Conservation (phyloP, 2,888 invertebrate genomes). For the Pseudococcus jackbeardsleyi region DNA sequence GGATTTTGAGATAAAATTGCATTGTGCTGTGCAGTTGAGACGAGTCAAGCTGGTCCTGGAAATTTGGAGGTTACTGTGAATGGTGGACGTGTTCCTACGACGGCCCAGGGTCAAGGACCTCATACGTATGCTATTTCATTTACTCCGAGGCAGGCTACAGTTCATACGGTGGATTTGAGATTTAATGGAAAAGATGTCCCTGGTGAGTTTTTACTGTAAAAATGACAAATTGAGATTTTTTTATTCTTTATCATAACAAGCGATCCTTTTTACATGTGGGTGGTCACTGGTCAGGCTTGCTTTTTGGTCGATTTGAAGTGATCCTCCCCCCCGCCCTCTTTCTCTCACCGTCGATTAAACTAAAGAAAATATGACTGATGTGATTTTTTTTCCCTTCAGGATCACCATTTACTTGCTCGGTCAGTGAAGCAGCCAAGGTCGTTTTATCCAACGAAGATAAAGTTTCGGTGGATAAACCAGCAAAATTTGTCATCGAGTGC, state of each 20-base stretch:
- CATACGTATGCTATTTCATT: constrained; percentile 98
- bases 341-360: too few relatives aligned
- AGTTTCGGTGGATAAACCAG: constrained; percentile 86
- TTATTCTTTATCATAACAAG: neutral
- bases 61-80: constrained; percentile 99
- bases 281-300: too few relatives aligned
- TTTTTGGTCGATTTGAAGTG: too few relatives aligned
- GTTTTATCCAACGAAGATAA: constrained; percentile 88
- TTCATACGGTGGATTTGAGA: constrained; percentile 93
- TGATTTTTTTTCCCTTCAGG: constrained; percentile 72
- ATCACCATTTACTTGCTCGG: constrained; percentile 84
- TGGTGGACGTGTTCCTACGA: constrained; percentile 95
- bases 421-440: constrained; percentile 87
- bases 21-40: constrained; percentile 81
- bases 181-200: constrained; percentile 98
- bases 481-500: constrained; percentile 89
- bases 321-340: too few relatives aligned
- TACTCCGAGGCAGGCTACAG: constrained; percentile 90
- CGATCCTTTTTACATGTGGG: too few relatives aligned
- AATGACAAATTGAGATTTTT: too few relatives aligned
- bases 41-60: constrained; percentile 97
- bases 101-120: constrained; percentile 95
- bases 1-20: neutral
- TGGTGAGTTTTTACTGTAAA: constrained; percentile 71
- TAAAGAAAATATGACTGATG: too few relatives aligned